phyloP scores from a whole-genome alignment of 2,888 invertebrate species.

The Cylindroiulus punctatus region DNA sequence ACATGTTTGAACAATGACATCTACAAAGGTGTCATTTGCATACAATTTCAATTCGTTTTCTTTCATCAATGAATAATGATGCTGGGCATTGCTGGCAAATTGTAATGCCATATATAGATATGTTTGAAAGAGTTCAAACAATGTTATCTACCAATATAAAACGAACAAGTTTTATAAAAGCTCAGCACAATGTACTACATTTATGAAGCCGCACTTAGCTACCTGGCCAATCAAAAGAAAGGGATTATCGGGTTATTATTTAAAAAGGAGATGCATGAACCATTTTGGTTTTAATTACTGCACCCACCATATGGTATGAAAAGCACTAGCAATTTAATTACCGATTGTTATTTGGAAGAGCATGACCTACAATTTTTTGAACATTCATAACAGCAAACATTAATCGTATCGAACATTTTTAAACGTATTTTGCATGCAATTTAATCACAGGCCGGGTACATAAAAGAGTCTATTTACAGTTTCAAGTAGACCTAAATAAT shows the following conservation, averaged over 20 bases:
- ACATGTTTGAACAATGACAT: background rate
- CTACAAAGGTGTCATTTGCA: background rate
- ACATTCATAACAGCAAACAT: too few relatives aligned
- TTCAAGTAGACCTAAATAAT: background rate
- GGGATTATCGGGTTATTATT: slow-evolving; percentile 9
- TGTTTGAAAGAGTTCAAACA: background rate
- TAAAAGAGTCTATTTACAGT: background rate
- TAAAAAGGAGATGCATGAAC: background rate
- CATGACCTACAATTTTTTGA: background rate
- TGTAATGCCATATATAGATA: slow-evolving; percentile 30
- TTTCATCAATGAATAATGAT: background rate
- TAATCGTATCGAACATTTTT: too few relatives aligned
- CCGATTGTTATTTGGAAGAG: background rate
- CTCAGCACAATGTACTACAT: background rate
- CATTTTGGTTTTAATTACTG: background rate
- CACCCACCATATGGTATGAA: background rate
- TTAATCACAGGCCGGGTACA: background rate
- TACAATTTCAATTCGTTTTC: background rate
- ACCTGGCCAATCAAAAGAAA: background rate
- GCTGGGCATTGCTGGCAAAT: background rate
- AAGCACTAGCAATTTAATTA: background rate
- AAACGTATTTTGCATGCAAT: too few relatives aligned
- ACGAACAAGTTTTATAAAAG: background rate
- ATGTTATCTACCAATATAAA: slow-evolving; percentile 2
- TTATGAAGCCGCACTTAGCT: slow-evolving; percentile 7